A percentile compares a stretch with the other conserved stretches of the same genome.
phyloP scores from a whole-genome alignment of 2,888 invertebrate species.

The Rhynchonema sp. region DNA sequence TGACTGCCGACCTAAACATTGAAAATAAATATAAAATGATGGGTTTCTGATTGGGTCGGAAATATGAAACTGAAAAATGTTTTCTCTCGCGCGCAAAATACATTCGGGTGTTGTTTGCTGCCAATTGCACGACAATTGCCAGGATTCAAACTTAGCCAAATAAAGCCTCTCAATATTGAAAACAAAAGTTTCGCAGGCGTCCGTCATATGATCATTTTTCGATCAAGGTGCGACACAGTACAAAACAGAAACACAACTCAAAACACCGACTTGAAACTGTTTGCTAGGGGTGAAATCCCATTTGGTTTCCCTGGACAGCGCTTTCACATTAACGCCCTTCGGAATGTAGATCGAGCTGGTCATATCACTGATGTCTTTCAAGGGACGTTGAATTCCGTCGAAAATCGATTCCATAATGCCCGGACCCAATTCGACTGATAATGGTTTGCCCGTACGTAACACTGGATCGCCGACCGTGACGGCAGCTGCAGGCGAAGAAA shows the following conservation, averaged over 20 bases:
- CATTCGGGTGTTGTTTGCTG: no score
- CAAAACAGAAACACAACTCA: no score
- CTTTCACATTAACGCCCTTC: constrained; percentile 89
- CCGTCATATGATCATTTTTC: no score
- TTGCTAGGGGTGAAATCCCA: constrained; percentile 75
- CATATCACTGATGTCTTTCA: constrained; percentile 77
- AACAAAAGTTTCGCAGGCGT: no score
- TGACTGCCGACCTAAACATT: constrained; percentile 89
- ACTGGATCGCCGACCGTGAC: constrained; percentile 99
- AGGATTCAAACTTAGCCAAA: no score
- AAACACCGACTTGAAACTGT: neutral
- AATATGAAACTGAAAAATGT: no score
- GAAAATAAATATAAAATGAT: no score
- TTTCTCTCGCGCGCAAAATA: no score
- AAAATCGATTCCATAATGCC: constrained; percentile 98
- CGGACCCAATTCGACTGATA: constrained; percentile 95
- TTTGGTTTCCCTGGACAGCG: constrained; percentile 51
- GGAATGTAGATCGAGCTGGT: constrained; percentile 97
- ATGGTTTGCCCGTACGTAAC: constrained; percentile 86
- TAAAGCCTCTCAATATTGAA: no score
- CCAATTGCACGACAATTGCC: no score
- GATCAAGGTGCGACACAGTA: no score
- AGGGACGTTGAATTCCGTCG: constrained; percentile 96
- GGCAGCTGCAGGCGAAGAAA: constrained; percentile 62
- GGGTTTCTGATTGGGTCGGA: no score